Conservation (phyloP, 2,113 vertebrate species). For the Vulpes lagopus region DNA sequence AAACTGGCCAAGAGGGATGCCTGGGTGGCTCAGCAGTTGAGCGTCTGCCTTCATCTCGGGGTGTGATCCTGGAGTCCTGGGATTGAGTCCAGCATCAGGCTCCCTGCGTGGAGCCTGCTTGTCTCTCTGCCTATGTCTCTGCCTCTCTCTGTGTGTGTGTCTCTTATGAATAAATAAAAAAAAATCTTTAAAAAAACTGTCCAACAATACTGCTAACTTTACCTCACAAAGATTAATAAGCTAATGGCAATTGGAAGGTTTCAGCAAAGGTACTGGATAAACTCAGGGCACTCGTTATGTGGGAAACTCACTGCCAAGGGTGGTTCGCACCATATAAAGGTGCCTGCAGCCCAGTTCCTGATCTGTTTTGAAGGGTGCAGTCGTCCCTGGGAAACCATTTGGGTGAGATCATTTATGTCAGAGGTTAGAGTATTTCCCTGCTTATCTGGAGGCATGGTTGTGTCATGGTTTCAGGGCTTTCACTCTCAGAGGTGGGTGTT, state of each 20-base stretch:
- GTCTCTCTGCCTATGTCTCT: too few relatives aligned
- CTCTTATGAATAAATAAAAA: too few relatives aligned
- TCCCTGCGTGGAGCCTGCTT: too few relatives aligned
- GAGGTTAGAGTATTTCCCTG: background rate
- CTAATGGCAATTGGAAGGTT: slow-evolving; percentile 66
- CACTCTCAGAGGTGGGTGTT: background rate
- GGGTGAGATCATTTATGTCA: slow-evolving; percentile 9
- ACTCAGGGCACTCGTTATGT: slow-evolving; percentile 56
- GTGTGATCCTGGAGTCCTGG: too few relatives aligned
- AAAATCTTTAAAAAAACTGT: background rate
- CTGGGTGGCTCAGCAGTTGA: too few relatives aligned
- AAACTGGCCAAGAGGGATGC: too few relatives aligned
- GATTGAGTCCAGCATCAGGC: too few relatives aligned
- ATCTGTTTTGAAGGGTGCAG: slow-evolving; percentile 15
- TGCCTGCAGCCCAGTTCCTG: slow-evolving; percentile 15
- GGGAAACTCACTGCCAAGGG: slow-evolving; percentile 63
- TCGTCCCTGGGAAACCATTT: slow-evolving; percentile 22
- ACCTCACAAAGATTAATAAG: slow-evolving; percentile 75
- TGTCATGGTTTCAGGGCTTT: background rate
- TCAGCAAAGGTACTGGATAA: slow-evolving; percentile 60
- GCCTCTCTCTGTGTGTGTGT: too few relatives aligned
- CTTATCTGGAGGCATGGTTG: background rate
- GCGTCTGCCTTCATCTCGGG: too few relatives aligned
- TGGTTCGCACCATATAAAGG: slow-evolving; percentile 54
- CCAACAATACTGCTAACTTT: slow-evolving; percentile 25